Evolutionary conservation across 1,140 invertebrate genomes (phyloP), one percentile per base, ranked within the genome.

Genomic region (Zaprionus vittiger): DNA sequence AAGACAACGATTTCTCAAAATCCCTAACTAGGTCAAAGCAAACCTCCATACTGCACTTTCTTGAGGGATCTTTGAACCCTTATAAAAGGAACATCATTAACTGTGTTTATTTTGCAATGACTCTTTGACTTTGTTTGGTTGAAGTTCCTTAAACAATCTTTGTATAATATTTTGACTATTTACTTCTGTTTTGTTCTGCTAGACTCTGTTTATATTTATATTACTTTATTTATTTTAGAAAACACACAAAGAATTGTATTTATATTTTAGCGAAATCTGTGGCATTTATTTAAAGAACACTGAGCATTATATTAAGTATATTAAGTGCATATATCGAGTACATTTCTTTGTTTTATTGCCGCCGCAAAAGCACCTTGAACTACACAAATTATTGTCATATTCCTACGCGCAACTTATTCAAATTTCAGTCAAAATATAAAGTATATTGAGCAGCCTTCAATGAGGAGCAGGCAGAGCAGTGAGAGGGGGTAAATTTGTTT

Each of bases 391-490:
- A 47, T 47, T 47, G 41, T 47, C 41, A 47, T 47, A n/a, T 15
- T 41, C 38, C 5, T 41, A 15, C 38, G 38, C 3, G 15, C 38
- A 47, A 17, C 41, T 47, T 47, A 47, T 9, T 9, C 41, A 47
- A 47, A 47, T 0, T 47, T 47, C 1, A n/a, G 6, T 17, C 7
- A 65, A 64, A 37, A 64, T 52, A 37, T 52, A 37, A 28, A 72
- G 62, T 37, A n/a, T 34, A 67, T 67, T 52, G n/a, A 64, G 31
- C 12, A 38, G 38, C 62, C 69, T 70, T 57, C 69, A 71, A 38
- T 14, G 34, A 26, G 15, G 22, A 2, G 38, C 6, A 24, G 22
- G 31, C 31, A 28, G 1, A 31, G 15, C 6, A 4, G 41, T 1
- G 14, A 0, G 6, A 4, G 28, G n/a, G 15, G 41, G 47, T 65